A percentile compares a stretch with the other conserved stretches of the same genome.
Evolutionary conservation across 2,888 invertebrate species (phyloP).

Genomic region (Phengaris alcon): DNA sequence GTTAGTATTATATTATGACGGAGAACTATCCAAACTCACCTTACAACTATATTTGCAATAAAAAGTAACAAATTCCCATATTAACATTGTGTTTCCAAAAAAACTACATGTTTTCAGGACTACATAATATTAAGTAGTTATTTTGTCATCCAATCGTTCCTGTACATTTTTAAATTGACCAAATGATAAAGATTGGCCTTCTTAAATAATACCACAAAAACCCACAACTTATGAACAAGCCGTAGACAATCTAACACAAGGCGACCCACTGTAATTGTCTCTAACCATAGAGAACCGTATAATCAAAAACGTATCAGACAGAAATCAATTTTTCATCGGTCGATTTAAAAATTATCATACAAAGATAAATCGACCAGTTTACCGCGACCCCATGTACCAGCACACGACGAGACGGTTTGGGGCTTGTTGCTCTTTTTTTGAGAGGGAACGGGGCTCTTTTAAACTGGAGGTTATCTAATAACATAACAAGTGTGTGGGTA

Average conservation of each 20-base stretch:
- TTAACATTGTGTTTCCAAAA: too few species aligned
- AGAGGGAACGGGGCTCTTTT: conserved; percentile 39
- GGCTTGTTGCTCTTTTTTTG: conserved; percentile 33
- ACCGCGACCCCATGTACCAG: conserved; percentile 40
- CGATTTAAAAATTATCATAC: conserved; percentile 76
- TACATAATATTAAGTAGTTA: too few species aligned
- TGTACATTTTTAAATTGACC: not conserved
- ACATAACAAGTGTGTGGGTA: conserved; percentile 62
- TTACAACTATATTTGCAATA: too few species aligned
- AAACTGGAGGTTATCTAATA: conserved; percentile 52
- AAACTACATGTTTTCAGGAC: too few species aligned
- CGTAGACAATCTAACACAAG: conserved; percentile 33
- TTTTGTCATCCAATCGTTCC: too few species aligned
- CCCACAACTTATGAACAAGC: conserved; percentile 2
- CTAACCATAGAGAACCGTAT: conserved; percentile 66
- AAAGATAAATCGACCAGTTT: conserved; percentile 51
- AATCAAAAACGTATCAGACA: conserved; percentile 74
- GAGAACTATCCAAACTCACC: too few species aligned
- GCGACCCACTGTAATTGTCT: conserved; percentile 61
- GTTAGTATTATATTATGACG: too few species aligned
- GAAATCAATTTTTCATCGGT: conserved; percentile 75
- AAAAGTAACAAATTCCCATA: too few species aligned
- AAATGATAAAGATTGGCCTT: not conserved
- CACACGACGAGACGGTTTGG: conserved; percentile 28
- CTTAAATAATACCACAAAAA: not conserved